Base-by-base conservation (phyloP, 2,888 invertebrate genomes). In the Melanostoma mellinum region DNA sequence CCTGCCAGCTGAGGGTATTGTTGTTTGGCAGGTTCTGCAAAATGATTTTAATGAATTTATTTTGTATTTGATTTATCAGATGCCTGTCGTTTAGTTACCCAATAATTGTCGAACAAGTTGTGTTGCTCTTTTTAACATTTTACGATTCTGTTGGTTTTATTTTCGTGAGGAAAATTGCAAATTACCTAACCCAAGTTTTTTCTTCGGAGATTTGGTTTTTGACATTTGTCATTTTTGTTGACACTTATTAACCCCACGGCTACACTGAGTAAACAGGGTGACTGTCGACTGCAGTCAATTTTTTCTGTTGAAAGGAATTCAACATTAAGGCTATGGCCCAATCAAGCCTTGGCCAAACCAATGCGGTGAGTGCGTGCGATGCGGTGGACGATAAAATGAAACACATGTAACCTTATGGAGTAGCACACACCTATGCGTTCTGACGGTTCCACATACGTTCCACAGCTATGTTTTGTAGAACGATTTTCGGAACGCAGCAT, bases 1-100 rank as follows among this genome's bases (percentile, higher is more conserved):
- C 95, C 95, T 80, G 93, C 92, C n/a, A 35, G 10, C 4, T 38
- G 77, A 3, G 38, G n/a, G 36, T 32, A 58, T 4, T 53, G 58
- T 30, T 52, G 53, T 4, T 56, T 4, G 8, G 69, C 46, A 35
- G 58, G 40, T 42, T 82, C 82, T 82, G 6, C 6, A 48, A 48
- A 35, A 48, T 46, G 20, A 20, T 6, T 2, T 30, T 10, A 4
- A 8, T 33, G 9, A 20, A 33, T 10, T 52, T 6, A 32, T 3
- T 30, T 30, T 40, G 32, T 40, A 36, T 46, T 5, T 32, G n/a
- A 20, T 33, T 52, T 20, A 0, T 3, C 35, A 5, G 6, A 61
- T 40, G 5, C 3, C 2, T 4, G 6, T 6, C 5, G 3, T 1
- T 9, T n/a, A 40, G 20, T n/a, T 82, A 82, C 82, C 73, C 2